These are phyloP conservation scores for Amphilophus citrinellus DNA, from an alignment of 2,113 vertebrate species.

Conservation along the genomic window DNA sequence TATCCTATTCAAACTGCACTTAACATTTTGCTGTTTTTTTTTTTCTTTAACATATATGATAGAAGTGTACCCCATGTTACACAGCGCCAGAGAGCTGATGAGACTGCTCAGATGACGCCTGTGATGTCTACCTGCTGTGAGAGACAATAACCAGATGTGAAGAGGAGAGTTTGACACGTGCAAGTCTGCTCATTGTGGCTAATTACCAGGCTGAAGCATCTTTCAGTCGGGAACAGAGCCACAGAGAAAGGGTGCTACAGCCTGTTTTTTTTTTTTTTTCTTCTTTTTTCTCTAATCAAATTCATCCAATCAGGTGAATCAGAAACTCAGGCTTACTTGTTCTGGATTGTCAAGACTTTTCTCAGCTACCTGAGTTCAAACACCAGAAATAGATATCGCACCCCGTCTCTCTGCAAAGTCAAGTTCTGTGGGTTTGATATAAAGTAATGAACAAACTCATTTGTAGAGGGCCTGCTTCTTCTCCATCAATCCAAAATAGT, in stretches of 20 bases:
- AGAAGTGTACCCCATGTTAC: constrained; percentile 19
- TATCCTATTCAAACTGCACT: not conserved
- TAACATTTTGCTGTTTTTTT: not conserved
- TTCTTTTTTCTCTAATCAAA: not conserved
- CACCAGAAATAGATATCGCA: not conserved
- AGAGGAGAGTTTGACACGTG: constrained; percentile 64
- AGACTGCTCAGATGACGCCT: constrained; percentile 35
- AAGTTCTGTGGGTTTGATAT: not conserved
- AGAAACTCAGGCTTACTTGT: constrained; percentile 1
- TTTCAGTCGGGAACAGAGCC: constrained; percentile 41
- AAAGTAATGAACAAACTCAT: constrained; percentile 15
- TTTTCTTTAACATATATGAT: constrained; percentile 17
- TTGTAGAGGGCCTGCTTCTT: constrained; percentile 32
- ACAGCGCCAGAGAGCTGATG: constrained; percentile 42
- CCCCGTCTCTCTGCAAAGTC: not conserved
- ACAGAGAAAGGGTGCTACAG: constrained; percentile 8
- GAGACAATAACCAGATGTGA: constrained; percentile 74
- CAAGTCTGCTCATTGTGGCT: constrained; percentile 70
- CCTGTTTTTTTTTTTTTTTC: not conserved
- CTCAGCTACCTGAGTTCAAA: not conserved
- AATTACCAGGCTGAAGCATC: constrained; percentile 73
- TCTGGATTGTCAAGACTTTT: not conserved
- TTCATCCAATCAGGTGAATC: constrained; percentile 26
- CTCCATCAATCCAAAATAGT: constrained; percentile 3
- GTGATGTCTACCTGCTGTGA: constrained; percentile 70